Evolutionary conservation across 2,888 invertebrate species (phyloP).

Genomic region (Callinectes sapidus): DNA sequence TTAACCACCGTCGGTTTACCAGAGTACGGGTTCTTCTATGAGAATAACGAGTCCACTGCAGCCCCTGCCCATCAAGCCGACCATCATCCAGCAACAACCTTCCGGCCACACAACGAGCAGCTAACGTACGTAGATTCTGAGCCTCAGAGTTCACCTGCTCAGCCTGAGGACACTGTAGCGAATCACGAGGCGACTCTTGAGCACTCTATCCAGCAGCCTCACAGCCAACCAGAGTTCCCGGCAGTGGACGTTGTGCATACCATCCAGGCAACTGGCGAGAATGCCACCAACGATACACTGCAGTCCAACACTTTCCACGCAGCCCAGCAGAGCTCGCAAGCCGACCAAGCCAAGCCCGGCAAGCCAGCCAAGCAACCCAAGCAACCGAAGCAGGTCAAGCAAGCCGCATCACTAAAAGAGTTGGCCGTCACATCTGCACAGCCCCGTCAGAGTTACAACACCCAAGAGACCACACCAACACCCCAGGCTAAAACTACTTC

Average conservation of each 20-base stretch:
- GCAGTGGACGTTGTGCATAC: not conserved
- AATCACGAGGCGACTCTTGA: not conserved
- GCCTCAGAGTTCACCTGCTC: not conserved
- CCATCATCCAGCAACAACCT: not conserved
- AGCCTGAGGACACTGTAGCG: not conserved
- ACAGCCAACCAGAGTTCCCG: not conserved
- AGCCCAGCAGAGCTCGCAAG: not conserved
- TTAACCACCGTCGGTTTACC: not conserved
- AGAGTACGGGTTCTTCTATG: not conserved
- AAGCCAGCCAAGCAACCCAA: not conserved
- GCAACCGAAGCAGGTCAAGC: not conserved
- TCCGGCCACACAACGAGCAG: not conserved
- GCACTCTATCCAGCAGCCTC: not conserved
- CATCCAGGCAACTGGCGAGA: not conserved
- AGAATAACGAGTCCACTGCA: not conserved
- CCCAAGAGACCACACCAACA: not conserved
- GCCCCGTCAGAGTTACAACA: slow-evolving; percentile 1
- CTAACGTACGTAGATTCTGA: not conserved
- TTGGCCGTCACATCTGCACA: not conserved
- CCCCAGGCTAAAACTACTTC: not conserved
- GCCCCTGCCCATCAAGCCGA: not conserved
- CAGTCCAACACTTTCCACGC: not conserved
- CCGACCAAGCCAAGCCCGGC: not conserved
- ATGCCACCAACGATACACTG: not conserved
- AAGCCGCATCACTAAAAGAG: not conserved